These are phyloP conservation scores for Ruditapes philippinarum DNA, from an alignment of 1,140 invertebrate species.

Conservation along the genomic window DNA sequence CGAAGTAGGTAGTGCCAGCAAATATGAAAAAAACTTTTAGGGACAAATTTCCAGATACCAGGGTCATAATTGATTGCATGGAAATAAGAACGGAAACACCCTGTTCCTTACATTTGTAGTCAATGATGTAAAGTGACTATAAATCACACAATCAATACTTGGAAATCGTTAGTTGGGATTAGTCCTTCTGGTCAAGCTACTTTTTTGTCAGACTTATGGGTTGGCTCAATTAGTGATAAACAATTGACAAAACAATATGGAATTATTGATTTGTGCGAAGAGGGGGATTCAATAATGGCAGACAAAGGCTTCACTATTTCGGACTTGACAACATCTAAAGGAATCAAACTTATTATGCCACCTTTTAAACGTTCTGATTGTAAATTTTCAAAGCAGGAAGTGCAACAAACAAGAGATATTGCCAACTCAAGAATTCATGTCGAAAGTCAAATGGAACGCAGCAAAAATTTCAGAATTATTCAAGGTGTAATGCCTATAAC, in stretches of 20 bases:
- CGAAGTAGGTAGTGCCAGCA: not conserved
- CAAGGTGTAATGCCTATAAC: constrained; percentile 55
- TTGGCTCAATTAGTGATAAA: constrained; percentile 50
- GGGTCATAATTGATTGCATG: constrained; percentile 68
- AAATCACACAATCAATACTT: constrained; percentile 65
- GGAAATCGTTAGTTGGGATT: constrained; percentile 59
- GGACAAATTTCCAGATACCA: not conserved
- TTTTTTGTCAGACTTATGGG: constrained; percentile 36
- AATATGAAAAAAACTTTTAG: not conserved
- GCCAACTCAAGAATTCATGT: constrained; percentile 49
- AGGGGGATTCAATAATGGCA: constrained; percentile 46
- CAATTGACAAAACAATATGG: constrained; percentile 45
- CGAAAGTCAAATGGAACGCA: constrained; percentile 57
- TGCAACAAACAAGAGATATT: constrained; percentile 22
- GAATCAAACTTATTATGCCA: constrained; percentile 45
- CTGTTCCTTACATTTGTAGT: constrained; percentile 40
- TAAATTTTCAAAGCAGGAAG: constrained; percentile 1
- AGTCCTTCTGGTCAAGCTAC: constrained; percentile 41
- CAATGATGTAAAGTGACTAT: constrained; percentile 58
- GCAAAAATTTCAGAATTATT: constrained; percentile 55
- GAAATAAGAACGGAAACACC: constrained; percentile 69
- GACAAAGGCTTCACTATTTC: constrained; percentile 53
- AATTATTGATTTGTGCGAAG: constrained; percentile 16
- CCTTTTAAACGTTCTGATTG: constrained; percentile 34
- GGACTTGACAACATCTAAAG: constrained; percentile 30